Evolutionary conservation across 2,797 vertebrate genomes (phyloP).

Genomic region (Enteromius radiatus): DNA sequence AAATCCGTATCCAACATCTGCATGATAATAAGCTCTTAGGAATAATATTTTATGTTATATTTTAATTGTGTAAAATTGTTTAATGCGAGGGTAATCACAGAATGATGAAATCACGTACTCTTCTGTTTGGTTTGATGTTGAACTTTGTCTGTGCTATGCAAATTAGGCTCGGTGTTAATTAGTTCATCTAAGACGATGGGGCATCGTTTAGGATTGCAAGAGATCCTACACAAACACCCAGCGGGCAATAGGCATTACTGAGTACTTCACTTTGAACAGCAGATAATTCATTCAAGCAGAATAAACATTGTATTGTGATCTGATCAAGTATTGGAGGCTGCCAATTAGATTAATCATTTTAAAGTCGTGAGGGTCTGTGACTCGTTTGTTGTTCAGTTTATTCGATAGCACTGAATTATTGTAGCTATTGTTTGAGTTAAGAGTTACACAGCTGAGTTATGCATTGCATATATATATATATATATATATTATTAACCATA

Average conservation of each 20-base stretch:
- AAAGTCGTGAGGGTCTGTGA: not conserved
- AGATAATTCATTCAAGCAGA: constrained; percentile 75
- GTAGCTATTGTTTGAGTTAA: not conserved
- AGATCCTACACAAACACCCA: constrained; percentile 65
- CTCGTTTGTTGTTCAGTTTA: not conserved
- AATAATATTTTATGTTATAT: not conserved
- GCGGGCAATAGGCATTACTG: constrained; percentile 58
- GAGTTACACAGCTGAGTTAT: not conserved
- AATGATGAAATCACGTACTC: constrained; percentile 48
- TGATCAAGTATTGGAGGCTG: constrained; percentile 75
- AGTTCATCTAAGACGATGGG: constrained; percentile 78
- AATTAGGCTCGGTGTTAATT: constrained; percentile 72
- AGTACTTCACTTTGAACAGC: constrained; percentile 67
- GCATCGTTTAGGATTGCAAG: constrained; percentile 61
- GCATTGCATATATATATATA: not conserved
- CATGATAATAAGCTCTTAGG: not conserved
- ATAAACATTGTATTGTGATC: constrained; percentile 72
- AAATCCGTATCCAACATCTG: not conserved
- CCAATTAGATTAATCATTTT: constrained; percentile 75
- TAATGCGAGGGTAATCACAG: not conserved
- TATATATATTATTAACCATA: not conserved
- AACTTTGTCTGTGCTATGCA: constrained; percentile 63
- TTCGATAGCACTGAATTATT: constrained; percentile 1
- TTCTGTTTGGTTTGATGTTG: constrained; percentile 38
- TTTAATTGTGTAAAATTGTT: not conserved